These are phyloP conservation scores for Lutraria lutraria DNA, from an alignment of 2,888 invertebrate genomes.

Conservation along the genomic window DNA sequence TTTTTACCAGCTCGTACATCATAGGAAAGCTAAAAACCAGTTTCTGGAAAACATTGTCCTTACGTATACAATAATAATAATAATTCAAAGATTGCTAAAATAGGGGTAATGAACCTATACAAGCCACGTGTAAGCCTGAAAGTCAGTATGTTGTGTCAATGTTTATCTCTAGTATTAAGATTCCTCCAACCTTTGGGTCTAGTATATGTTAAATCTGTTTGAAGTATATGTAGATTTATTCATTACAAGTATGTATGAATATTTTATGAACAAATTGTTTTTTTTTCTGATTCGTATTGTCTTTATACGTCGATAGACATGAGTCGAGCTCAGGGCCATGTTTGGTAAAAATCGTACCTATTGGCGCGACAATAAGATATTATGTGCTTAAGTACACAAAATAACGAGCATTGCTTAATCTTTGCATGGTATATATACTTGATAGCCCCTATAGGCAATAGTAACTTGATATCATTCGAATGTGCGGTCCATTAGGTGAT, in stretches of 20 bases:
- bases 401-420: constrained; percentile 57
- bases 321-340: not conserved
- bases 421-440: constrained; percentile 48
- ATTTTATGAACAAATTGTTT: constrained; percentile 35
- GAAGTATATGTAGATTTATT: constrained; percentile 28
- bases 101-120: no score
- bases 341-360: not conserved
- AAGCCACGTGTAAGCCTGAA: no score
- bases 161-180: no score
- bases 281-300: not conserved
- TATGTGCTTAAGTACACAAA: constrained; percentile 46
- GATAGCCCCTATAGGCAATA: constrained; percentile 24
- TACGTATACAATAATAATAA: no score
- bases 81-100: no score
- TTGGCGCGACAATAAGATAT: constrained; percentile 45
- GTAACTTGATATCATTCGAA: constrained; percentile 26
- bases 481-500: constrained; percentile 51
- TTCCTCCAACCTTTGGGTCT: not conserved
- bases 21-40: no score
- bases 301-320: not conserved
- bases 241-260: constrained; percentile 30
- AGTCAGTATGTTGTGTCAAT: no score
- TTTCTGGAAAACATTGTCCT: no score
- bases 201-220: not conserved
- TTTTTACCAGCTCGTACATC: no score